Percentiles rank a stretch among this genome's conserved stretches.
phyloP scores from a whole-genome alignment of 1,140 invertebrate species.

The Magallana ariakensis region DNA sequence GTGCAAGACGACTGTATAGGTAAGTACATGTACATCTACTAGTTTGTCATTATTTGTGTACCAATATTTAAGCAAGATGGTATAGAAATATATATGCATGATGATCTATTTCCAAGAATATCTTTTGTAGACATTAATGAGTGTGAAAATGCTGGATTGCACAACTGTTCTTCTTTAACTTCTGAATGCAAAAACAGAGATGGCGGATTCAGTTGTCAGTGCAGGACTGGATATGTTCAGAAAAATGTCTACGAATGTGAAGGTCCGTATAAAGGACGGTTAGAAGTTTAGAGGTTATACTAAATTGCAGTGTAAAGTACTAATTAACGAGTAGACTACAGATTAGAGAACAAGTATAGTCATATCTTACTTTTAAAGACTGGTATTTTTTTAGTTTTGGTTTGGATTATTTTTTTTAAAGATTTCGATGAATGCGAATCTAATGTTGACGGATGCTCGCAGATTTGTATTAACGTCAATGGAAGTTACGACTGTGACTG shows the following conservation, averaged over 20 bases:
- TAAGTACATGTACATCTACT: too few species aligned
- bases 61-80: too few species aligned
- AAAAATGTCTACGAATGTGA: background rate
- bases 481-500: slow-evolving; percentile 56
- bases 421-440: slow-evolving; percentile 54
- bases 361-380: background rate
- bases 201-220: slow-evolving; percentile 46
- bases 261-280: slow-evolving; percentile 39
- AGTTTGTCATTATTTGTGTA: too few species aligned
- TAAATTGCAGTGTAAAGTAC: too few species aligned
- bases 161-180: slow-evolving; percentile 12
- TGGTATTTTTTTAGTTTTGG: background rate
- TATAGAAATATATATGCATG: too few species aligned
- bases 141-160: slow-evolving; percentile 3
- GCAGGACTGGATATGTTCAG: slow-evolving; percentile 41
- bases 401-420: slow-evolving; percentile 18
- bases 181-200: slow-evolving; percentile 41
- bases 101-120: too few species aligned
- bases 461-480: slow-evolving; percentile 44
- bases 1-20: background rate
- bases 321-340: too few species aligned
- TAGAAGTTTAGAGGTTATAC: too few species aligned
- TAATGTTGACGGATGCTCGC: slow-evolving; percentile 45
- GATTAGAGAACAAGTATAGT: too few species aligned
- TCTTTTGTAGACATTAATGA: slow-evolving; percentile 52